A percentile compares a stretch with the other conserved stretches of the same genome.
Evolutionary conservation across 2,797 vertebrate species (phyloP).

Genomic region (Buceros bicornis): DNA sequence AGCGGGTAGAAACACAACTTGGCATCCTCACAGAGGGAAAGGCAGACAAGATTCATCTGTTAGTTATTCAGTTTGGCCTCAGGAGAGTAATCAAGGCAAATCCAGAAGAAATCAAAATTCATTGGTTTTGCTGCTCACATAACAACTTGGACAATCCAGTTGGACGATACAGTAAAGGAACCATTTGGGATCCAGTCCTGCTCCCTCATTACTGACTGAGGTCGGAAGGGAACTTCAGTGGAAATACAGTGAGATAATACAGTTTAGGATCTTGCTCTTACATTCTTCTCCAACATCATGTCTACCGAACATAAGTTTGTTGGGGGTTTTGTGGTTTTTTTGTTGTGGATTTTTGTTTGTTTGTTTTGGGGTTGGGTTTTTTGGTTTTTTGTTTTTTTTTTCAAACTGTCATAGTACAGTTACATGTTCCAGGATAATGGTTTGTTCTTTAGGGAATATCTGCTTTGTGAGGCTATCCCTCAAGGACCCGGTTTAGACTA

Average conservation of each 20-base stretch:
- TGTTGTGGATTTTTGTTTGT: not conserved
- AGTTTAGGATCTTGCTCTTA: not conserved
- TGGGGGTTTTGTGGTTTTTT: not conserved
- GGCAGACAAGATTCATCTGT: slow-evolving; percentile 46
- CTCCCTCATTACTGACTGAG: not conserved
- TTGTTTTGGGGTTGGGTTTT: not conserved
- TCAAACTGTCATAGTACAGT: not conserved
- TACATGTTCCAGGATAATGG: not conserved
- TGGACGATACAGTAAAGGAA: not conserved
- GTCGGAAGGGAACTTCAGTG: not conserved
- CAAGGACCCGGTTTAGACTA: not conserved
- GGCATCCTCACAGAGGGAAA: slow-evolving; percentile 16
- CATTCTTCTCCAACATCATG: not conserved
- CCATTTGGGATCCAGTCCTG: not conserved
- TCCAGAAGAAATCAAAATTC: slow-evolving; percentile 41
- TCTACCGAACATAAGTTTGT: not conserved
- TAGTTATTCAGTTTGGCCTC: slow-evolving; percentile 45
- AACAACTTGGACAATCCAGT: not conserved
- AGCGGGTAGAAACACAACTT: slow-evolving; percentile 16
- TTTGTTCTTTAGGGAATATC: not conserved
- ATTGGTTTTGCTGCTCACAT: not conserved
- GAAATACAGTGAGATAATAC: not conserved
- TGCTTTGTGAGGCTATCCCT: not conserved
- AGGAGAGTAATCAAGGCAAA: slow-evolving; percentile 38
- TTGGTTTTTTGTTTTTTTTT: not conserved